These are phyloP conservation scores for Adelosebastes latens DNA, from an alignment of 2,797 vertebrate genomes.

Conservation along the genomic window DNA sequence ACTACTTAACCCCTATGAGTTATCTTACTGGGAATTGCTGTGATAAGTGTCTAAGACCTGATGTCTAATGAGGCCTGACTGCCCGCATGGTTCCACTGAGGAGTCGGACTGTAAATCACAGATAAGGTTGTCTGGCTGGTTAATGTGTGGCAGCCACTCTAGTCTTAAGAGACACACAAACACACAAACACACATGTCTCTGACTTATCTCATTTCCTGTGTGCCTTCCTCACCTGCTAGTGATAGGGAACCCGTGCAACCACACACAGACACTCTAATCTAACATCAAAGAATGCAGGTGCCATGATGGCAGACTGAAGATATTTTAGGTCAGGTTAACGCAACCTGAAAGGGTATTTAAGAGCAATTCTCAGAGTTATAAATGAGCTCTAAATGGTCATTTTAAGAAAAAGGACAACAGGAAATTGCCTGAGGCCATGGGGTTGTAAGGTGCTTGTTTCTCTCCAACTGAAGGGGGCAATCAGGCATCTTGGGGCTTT, in stretches of 20 bases:
- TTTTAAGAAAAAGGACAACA: background rate
- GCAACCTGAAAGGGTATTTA: background rate
- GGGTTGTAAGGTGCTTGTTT: no score
- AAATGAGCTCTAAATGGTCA: background rate
- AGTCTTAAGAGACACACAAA: background rate
- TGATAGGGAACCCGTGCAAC: conserved; percentile 17
- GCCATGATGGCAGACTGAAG: background rate
- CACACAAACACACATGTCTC: conserved; percentile 3
- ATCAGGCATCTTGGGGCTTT: background rate
- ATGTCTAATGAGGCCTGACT: conserved; percentile 57
- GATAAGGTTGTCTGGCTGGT: conserved; percentile 65
- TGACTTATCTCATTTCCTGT: conserved; percentile 49
- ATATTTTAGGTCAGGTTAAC: background rate
- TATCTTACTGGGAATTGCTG: conserved; percentile 26
- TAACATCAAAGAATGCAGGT: background rate
- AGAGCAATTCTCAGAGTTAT: background rate
- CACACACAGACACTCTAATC: background rate
- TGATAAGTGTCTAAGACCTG: conserved; percentile 56
- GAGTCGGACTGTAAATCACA: conserved; percentile 57
- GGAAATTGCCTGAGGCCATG: background rate
- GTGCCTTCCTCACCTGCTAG: conserved; percentile 37
- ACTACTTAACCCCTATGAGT: conserved; percentile 28
- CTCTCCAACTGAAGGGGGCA: background rate
- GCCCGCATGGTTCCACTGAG: conserved; percentile 43
- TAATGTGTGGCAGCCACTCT: conserved; percentile 40